Evolutionary conservation across 2,888 invertebrate species (phyloP), one percentile per base, ranked within the genome.

Genomic region (Chrysotoxum bicinctum): DNA sequence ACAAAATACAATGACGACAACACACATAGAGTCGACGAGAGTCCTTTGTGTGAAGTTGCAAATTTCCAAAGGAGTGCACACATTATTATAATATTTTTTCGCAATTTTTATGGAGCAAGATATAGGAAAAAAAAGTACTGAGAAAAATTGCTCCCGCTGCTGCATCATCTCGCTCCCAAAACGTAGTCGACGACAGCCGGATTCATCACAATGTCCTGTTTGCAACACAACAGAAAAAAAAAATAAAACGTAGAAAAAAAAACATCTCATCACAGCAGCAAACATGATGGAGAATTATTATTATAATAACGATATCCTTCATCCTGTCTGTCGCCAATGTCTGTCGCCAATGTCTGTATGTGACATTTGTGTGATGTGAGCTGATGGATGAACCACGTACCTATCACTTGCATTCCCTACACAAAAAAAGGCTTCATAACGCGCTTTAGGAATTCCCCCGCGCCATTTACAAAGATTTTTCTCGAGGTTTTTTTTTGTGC

Each of bases 221-320:
- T 40, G 54, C 30, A 66, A 26, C 19, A 54, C 19, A 54, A 50
- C 21, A 48, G 26, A 5, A 52, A 52, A 10, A 40, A 50, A 30
- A 56, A 23, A 66, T 10, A 19, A 58, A 69, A 26, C 19, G 50
- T 19, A 56, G 23, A 50, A 66, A 37, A 52, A 45, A 54, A 56
- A 62, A 23, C 62, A 54, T 60, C 72, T 73, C 84, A 70, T 76
- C 84, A 72, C 19, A 69, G 76, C 58, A 69, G 80, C 79, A 85
- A 85, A 85, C 85, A 85, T 85, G 85, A 80, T 76, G 85, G 81
- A 85, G 85, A 81, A 80, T 85, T 85, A 85, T 85, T 85, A 81
- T 85, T 77, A 85, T 81, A 85, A 85, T 85, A 85, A 81, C 85
- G 85, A 85, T 85, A 85, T 85, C 80, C 80, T 84, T 85, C 80